Evolutionary conservation across 2,797 vertebrate species (phyloP).

Genomic region (Malurus splendens): DNA sequence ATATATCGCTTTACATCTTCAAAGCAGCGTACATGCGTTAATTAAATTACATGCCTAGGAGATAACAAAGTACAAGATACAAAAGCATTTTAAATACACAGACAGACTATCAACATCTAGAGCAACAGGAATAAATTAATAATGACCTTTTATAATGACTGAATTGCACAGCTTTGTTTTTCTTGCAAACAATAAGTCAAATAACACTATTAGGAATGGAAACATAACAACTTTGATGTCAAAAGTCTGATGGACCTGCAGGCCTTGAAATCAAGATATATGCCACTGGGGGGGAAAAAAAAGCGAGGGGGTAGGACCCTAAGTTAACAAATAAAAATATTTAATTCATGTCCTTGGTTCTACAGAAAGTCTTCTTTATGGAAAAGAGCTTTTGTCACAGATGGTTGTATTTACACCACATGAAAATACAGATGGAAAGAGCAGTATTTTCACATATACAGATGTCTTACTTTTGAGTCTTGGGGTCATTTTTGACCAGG

Average conservation of each 20-base stretch:
- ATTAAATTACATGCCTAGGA: slow-evolving; percentile 56
- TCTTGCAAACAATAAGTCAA: neutral
- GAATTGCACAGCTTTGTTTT: slow-evolving; percentile 16
- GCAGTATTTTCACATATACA: neutral
- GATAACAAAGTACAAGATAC: slow-evolving; percentile 53
- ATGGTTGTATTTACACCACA: neutral
- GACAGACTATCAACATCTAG: slow-evolving; percentile 52
- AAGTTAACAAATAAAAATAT: neutral
- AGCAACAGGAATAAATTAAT: slow-evolving; percentile 59
- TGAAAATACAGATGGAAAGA: neutral
- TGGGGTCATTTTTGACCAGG: neutral
- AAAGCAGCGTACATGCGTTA: slow-evolving; percentile 37
- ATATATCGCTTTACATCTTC: slow-evolving; percentile 33
- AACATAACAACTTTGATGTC: neutral
- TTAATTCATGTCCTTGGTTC: neutral
- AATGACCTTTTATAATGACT: slow-evolving; percentile 47
- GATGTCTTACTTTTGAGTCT: neutral
- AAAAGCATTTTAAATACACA: slow-evolving; percentile 52
- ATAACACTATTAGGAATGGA: neutral
- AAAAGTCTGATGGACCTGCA: neutral
- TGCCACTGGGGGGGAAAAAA: rapidly evolving
- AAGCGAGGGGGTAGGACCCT: rapidly evolving
- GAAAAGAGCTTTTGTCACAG: neutral
- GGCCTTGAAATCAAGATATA: neutral
- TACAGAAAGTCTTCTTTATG: neutral